phyloP scores from a whole-genome alignment of 1,140 invertebrate species.

The Leptinotarsa defecta region DNA sequence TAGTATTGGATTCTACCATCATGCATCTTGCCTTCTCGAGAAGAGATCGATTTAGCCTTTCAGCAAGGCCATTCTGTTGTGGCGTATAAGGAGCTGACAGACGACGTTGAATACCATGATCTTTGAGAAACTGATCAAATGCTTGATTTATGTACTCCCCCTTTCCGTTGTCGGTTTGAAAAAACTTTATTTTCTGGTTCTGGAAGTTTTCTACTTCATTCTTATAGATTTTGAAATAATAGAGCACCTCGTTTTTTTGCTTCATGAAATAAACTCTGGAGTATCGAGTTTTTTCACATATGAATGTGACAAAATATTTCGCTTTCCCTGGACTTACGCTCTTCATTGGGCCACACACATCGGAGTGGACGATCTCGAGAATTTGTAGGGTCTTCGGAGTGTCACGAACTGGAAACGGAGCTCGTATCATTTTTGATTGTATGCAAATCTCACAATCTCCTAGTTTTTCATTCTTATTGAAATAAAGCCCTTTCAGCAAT shows the following conservation, averaged over 20 bases:
- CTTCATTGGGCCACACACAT: slow-evolving; percentile 34
- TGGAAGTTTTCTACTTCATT: slow-evolving; percentile 49
- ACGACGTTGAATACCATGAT: slow-evolving; percentile 47
- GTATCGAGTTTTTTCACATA: slow-evolving; percentile 51
- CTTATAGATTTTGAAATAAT: slow-evolving; percentile 49
- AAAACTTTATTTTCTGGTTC: slow-evolving; percentile 42
- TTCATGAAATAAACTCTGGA: too few species aligned
- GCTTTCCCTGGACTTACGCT: slow-evolving; percentile 13
- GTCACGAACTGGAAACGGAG: slow-evolving; percentile 36
- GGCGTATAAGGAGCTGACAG: slow-evolving; percentile 49
- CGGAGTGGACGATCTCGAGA: slow-evolving; percentile 34
- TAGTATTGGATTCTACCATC: slow-evolving; percentile 50
- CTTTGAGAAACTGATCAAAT: slow-evolving; percentile 44
- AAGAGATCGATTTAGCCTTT: slow-evolving; percentile 50
- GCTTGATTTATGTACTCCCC: slow-evolving; percentile 47
- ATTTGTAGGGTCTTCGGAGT: slow-evolving; percentile 10
- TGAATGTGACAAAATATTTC: slow-evolving; percentile 55
- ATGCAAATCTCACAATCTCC: slow-evolving; percentile 44
- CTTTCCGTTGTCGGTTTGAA: slow-evolving; percentile 52
- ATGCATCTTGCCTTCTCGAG: slow-evolving; percentile 49
- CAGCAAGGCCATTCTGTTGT: slow-evolving; percentile 53
- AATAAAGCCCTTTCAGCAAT: slow-evolving; percentile 20
- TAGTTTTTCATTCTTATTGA: slow-evolving; percentile 29
- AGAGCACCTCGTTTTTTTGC: too few species aligned
- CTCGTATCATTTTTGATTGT: slow-evolving; percentile 47